These are phyloP conservation scores for Ochropleura plecta DNA, from an alignment of 2,888 invertebrate species.

Conservation along the genomic window DNA sequence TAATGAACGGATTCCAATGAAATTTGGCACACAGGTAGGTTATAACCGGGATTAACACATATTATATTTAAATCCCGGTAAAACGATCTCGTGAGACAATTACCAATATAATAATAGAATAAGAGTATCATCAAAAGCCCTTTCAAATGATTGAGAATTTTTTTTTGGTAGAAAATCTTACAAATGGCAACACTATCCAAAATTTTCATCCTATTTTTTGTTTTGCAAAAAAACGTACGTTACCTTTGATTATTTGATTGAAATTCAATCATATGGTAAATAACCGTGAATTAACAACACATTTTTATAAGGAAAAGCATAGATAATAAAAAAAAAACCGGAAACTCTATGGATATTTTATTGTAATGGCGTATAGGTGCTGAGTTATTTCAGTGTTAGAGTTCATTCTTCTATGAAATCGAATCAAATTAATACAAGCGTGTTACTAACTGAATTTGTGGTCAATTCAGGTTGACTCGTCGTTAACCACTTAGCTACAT, in stretches of 20 bases:
- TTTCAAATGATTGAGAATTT: no score
- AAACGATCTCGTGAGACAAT: no score
- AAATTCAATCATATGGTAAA: constrained; percentile 17
- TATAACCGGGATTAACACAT: no score
- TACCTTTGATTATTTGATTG: not conserved
- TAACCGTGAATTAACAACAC: constrained; percentile 4
- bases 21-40: no score
- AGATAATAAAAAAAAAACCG: not conserved
- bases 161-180: no score
- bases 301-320: not conserved
- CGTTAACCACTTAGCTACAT: not conserved
- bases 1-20: no score
- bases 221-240: not conserved
- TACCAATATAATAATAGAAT: no score
- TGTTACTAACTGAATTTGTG: not conserved
- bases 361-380: not conserved
- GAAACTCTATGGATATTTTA: constrained; percentile 12
- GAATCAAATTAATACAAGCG: not conserved
- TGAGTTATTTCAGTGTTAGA: not conserved
- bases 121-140: no score
- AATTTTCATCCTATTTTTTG: not conserved
- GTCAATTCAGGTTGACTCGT: not conserved
- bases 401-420: not conserved
- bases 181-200: not conserved
- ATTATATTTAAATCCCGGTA: no score